phyloP scores from a whole-genome alignment of 2,888 invertebrate genomes.

The Falcaria lacertinaria region DNA sequence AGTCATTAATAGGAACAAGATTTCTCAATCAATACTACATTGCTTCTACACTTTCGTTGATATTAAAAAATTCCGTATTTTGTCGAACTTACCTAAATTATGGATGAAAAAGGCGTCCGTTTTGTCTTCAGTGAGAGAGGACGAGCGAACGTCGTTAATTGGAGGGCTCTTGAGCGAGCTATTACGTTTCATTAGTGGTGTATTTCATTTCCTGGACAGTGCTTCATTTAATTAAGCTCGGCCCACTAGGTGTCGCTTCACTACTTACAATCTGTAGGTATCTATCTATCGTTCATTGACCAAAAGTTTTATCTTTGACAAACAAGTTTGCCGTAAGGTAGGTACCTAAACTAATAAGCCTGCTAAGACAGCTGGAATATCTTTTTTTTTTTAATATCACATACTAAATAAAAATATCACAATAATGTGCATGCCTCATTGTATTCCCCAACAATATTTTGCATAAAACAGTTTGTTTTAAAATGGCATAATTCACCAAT shows the following conservation, averaged over 20 bases:
- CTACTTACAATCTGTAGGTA: background rate
- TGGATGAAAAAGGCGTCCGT: background rate
- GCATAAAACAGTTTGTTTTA: no score
- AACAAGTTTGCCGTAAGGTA: no score
- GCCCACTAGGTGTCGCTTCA: slow-evolving; percentile 14
- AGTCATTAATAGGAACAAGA: background rate
- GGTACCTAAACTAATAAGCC: no score
- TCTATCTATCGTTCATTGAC: background rate
- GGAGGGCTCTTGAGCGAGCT: slow-evolving; percentile 28
- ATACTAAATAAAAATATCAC: no score
- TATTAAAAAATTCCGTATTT: background rate
- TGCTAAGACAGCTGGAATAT: no score
- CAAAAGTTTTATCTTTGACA: no score
- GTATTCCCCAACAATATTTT: no score
- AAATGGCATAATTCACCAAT: no score
- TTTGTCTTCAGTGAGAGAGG: background rate
- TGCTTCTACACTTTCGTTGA: background rate
- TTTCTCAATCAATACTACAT: no score
- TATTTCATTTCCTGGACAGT: slow-evolving; percentile 20
- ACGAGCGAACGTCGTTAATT: slow-evolving; percentile 29
- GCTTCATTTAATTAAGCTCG: slow-evolving; percentile 38
- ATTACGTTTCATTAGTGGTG: slow-evolving; percentile 39
- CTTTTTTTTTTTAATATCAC: no score
- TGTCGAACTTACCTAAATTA: background rate
- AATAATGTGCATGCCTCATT: no score